Conservation (phyloP, 2,888 invertebrate genomes). For the Acleris holmiana region DNA sequence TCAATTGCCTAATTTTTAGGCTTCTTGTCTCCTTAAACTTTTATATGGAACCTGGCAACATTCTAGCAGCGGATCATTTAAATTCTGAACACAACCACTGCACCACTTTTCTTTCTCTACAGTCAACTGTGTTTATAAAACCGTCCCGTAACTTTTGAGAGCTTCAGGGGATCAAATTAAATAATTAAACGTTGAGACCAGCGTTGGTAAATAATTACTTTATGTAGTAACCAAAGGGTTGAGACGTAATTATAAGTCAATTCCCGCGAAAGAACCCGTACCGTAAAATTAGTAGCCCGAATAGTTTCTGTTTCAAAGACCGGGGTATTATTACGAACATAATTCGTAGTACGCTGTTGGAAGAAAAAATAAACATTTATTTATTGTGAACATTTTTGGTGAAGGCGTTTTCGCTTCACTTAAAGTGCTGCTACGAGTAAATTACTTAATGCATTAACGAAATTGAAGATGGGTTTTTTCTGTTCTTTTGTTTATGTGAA, state of each 20-base stretch:
- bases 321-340: background rate
- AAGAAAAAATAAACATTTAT: background rate
- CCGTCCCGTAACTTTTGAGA: slow-evolving; percentile 7
- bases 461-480: too few species aligned
- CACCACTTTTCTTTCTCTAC: too few species aligned
- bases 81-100: too few species aligned
- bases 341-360: background rate
- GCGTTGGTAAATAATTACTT: slow-evolving; percentile 10
- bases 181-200: slow-evolving; percentile 14
- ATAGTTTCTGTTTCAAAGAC: slow-evolving; percentile 4
- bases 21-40: too few species aligned
- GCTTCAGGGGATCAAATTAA: slow-evolving; percentile 8
- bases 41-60: too few species aligned
- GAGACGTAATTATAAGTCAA: slow-evolving; percentile 5
- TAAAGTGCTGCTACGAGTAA: too few species aligned
- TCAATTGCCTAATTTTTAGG: too few species aligned
- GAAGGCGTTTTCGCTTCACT: too few species aligned
- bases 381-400: too few species aligned
- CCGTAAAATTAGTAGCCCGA: slow-evolving; percentile 14
- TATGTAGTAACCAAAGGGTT: background rate
- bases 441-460: too few species aligned
- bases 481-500: too few species aligned
- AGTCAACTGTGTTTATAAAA: background rate
- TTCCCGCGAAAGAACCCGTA: background rate
- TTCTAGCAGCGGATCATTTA: too few species aligned